A percentile compares a stretch with the other conserved stretches of the same genome.
Evolutionary conservation across 2,888 invertebrate genomes (phyloP).

Genomic region (Malacosoma neustria): DNA sequence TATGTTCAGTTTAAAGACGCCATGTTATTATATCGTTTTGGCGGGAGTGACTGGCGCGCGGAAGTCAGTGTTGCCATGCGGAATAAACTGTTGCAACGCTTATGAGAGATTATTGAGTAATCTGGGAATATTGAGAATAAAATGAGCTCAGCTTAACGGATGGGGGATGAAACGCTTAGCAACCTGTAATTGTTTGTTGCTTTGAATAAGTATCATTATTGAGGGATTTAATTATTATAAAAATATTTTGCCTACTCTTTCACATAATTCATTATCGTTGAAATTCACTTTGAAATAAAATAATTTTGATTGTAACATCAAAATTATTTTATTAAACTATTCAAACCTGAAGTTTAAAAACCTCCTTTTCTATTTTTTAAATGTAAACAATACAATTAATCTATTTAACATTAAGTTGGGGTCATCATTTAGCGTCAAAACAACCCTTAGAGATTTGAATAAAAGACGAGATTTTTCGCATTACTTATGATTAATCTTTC

Average conservation of each 20-base stretch:
- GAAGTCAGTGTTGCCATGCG: conserved; percentile 70
- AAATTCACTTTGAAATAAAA: too few species aligned
- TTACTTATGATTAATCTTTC: too few species aligned
- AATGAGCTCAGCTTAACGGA: conserved; percentile 52
- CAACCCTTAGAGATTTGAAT: too few species aligned
- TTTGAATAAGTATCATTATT: conserved; percentile 6
- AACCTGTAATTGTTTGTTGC: conserved; percentile 28
- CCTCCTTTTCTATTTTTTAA: too few species aligned
- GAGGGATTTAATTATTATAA: background rate
- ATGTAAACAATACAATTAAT: too few species aligned
- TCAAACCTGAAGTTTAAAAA: too few species aligned
- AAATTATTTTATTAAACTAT: too few species aligned
- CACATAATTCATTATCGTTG: too few species aligned
- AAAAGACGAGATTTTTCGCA: too few species aligned
- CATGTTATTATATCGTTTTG: conserved; percentile 71
- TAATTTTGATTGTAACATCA: too few species aligned
- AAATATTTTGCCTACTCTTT: conserved; percentile 1
- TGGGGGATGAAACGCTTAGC: conserved; percentile 26
- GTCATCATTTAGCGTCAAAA: too few species aligned
- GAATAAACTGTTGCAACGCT: conserved; percentile 71
- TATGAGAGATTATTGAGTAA: conserved; percentile 71
- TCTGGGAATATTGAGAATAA: conserved; percentile 75
- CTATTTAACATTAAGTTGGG: too few species aligned
- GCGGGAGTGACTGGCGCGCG: conserved; percentile 65
- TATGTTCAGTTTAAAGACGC: conserved; percentile 14